Evolutionary conservation across 2,888 invertebrate species (phyloP).

Genomic region (Oscheius sp.): DNA sequence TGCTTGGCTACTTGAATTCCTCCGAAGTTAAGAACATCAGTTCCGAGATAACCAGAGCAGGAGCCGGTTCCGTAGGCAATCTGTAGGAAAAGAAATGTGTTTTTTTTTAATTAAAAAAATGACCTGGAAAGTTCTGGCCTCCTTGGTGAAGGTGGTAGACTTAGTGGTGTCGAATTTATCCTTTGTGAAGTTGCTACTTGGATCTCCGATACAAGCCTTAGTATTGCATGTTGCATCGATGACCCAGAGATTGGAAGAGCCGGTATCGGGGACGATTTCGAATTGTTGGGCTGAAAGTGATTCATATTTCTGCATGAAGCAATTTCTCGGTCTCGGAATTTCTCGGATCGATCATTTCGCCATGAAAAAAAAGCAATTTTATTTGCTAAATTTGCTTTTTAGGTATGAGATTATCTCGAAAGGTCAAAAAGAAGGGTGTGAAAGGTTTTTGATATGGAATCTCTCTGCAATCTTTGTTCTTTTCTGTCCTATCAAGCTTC

Average conservation of each 20-base stretch:
- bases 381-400: no score
- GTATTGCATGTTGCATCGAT: conserved; percentile 57
- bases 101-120: not conserved
- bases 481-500: no score
- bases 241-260: conserved; percentile 64
- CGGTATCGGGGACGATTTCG: conserved; percentile 61
- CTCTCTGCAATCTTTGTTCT: no score
- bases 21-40: conserved; percentile 54
- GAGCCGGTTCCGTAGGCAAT: conserved; percentile 64
- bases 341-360: no score
- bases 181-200: conserved; percentile 34
- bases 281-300: conserved; percentile 45
- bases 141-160: conserved; percentile 54
- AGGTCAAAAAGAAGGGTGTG: no score
- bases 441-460: no score
- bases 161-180: conserved; percentile 60
- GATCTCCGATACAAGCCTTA: conserved; percentile 57
- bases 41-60: conserved; percentile 59
- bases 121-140: conserved; percentile 44
- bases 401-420: no score
- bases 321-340: no score
- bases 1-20: conserved; percentile 54
- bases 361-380: no score
- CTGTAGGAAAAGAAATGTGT: no score
- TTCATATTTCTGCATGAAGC: no score